These are phyloP conservation scores for Rattus norvegicus DNA, from an alignment of 2,113 vertebrate species.

Conservation along the genomic window GRCr8 NC_086031.1:57959001-57959500, in stretches of 20 bases:
- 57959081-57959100: conserved; percentile 19
- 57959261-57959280: not conserved
- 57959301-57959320: not conserved
- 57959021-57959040: not conserved
- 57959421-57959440: conserved; percentile 23
- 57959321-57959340: not conserved
- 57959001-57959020: not conserved
- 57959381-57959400: conserved; percentile 23
- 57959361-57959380: not conserved
- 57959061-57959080: not conserved
- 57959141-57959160: conserved; percentile 7
- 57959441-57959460: not conserved
- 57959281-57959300: not conserved
- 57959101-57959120: conserved; percentile 13
- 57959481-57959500: not conserved
- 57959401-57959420: not conserved
- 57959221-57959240: not conserved
- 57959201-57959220: conserved; percentile 22
- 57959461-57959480: conserved; percentile 1
- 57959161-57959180: not conserved
- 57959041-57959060: not conserved
- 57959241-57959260: not conserved
- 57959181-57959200: not conserved
- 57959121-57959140: not conserved
- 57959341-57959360: not conserved